A percentile compares a stretch with the other conserved stretches of the same genome.
Evolutionary conservation across 1,140 invertebrate species (phyloP).

Genomic region (Drosophila parabipectinata): DNA sequence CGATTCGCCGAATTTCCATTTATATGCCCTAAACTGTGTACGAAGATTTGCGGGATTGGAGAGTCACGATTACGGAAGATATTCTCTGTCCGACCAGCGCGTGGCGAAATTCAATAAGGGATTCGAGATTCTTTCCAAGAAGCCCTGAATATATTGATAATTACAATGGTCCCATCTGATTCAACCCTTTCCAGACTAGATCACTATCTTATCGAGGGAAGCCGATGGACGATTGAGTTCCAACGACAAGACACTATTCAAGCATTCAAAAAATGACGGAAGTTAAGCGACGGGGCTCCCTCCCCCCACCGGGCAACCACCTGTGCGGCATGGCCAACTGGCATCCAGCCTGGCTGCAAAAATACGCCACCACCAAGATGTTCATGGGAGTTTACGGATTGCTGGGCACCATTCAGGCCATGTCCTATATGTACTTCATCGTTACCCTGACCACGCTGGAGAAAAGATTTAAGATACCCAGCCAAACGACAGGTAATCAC

Average conservation of each 20-base stretch:
- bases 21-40: slow-evolving; percentile 48
- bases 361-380: slow-evolving; percentile 86
- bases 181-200: slow-evolving; percentile 7
- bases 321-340: slow-evolving; percentile 87
- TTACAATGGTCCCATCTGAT: not conserved
- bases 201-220: slow-evolving; percentile 37
- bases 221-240: slow-evolving; percentile 9
- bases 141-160: not conserved
- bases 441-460: slow-evolving; percentile 89
- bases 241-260: slow-evolving; percentile 28
- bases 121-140: not conserved
- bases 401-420: slow-evolving; percentile 89
- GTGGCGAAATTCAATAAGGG: slow-evolving; percentile 17
- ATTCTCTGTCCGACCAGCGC: slow-evolving; percentile 1
- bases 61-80: slow-evolving; percentile 53
- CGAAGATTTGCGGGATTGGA: slow-evolving; percentile 11
- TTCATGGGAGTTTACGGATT: slow-evolving; percentile 88
- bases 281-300: slow-evolving; percentile 46
- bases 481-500: slow-evolving; percentile 87
- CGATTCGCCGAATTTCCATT: slow-evolving; percentile 47
- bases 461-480: slow-evolving; percentile 89
- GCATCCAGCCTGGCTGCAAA: slow-evolving; percentile 87
- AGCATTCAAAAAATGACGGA: slow-evolving; percentile 43
- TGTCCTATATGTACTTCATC: slow-evolving; percentile 89
- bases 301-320: slow-evolving; percentile 51